Percentiles rank a stretch among this genome's conserved stretches.
These are phyloP conservation scores for Phasianus colchicus DNA, from an alignment of 2,113 vertebrate species.

Conservation along the genomic window DNA sequence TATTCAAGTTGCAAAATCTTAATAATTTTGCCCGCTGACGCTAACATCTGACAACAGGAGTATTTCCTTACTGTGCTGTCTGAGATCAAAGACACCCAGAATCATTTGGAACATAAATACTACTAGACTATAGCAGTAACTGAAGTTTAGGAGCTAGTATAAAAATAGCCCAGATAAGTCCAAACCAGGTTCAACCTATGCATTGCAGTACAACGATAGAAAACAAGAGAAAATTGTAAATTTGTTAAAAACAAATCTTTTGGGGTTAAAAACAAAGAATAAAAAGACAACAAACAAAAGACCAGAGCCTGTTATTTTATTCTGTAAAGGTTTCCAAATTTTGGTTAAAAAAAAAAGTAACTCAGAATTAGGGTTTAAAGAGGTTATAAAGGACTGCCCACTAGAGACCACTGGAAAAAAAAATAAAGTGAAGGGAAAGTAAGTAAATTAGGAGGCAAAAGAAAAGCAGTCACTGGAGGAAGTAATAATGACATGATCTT, in stretches of 20 bases:
- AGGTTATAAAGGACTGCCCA: neutral
- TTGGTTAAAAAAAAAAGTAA: neutral
- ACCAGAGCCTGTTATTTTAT: neutral
- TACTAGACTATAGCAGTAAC: neutral
- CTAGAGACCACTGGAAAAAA: neutral
- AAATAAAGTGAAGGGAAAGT: neutral
- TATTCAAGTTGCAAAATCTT: neutral
- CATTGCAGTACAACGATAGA: neutral
- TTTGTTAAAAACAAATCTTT: neutral
- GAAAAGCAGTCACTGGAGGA: slow-evolving; percentile 13
- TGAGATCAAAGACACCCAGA: neutral
- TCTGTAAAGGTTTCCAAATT: neutral
- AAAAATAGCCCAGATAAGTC: neutral
- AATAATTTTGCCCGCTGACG: neutral
- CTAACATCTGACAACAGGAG: neutral
- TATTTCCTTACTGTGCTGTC: neutral
- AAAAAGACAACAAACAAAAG: neutral
- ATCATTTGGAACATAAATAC: neutral
- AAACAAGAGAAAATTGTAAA: neutral
- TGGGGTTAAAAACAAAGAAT: neutral
- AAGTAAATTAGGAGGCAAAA: neutral
- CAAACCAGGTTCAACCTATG: neutral
- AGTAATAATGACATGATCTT: slow-evolving; percentile 11
- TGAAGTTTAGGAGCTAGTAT: neutral
- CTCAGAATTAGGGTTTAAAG: neutral